Evolutionary conservation across 2,888 invertebrate genomes (phyloP), one percentile per base, ranked within the genome.

Genomic region (Cosmopolites sordidus): DNA sequence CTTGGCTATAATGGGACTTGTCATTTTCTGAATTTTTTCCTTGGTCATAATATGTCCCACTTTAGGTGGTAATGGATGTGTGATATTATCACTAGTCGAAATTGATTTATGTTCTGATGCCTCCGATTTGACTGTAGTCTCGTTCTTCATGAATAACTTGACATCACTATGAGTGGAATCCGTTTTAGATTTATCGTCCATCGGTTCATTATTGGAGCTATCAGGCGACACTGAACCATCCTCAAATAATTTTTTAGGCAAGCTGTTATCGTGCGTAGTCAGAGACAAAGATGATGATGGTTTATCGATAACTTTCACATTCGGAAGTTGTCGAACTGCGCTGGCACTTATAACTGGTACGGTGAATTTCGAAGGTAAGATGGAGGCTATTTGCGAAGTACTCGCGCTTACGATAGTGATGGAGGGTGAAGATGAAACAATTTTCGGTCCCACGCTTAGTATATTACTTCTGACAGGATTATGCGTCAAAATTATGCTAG

Each of bases 231-330:
- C 79, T 0, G 79, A 81, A 59, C 83, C 83, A 61, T 84, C 83
- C 68, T 84, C 83, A 66, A 84, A 83, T 64, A 83, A 83, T 67
- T 83, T 83, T 5, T 82, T 83, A 0, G 84, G 83, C 43, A 83
- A 71, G 6, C 78, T 79, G 55, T 74, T 80, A 64, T 81, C 83
- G 63, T 81, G 78, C 0, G 80, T 76, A 40, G 82, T 73, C 58
- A 81, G 78, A 0, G 83, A 82, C 49, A 74, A 58, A 1, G 69
- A 68, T 2, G 73, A 69, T 0, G 71, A 70, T 2, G 73, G 72
- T 61, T 75, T 62, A 76, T 80, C 61, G 75, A 74, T 61, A 71
- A 78, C 73, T 62, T 72, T 73, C 2, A 74, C 72, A 49, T 74
- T 74, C 0, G 72, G 67, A 42, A 74, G 60, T 54, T 74, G 73